Conservation (phyloP, 2,797 vertebrate genomes). For the Gallinago stenura region DNA sequence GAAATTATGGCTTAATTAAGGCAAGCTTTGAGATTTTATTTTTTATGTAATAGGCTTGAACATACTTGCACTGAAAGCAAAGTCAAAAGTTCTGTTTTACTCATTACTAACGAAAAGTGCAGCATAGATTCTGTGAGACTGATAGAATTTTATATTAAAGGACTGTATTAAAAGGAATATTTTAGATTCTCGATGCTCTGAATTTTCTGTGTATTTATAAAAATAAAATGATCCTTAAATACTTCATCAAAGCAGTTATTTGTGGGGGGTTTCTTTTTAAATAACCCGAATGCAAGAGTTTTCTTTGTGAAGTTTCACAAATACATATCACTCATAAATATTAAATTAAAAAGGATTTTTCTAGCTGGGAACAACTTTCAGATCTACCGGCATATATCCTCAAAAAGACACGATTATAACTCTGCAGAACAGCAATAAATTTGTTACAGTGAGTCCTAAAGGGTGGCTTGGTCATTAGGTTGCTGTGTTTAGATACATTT, state of each 20-base stretch:
- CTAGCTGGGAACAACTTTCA: constrained; percentile 43
- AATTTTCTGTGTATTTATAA: constrained; percentile 69
- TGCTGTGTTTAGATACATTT: neutral
- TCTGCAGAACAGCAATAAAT: neutral
- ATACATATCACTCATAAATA: constrained; percentile 54
- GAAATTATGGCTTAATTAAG: constrained; percentile 20
- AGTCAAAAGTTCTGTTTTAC: constrained; percentile 43
- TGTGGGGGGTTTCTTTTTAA: constrained; percentile 38
- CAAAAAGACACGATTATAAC: neutral
- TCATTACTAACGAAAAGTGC: constrained; percentile 52
- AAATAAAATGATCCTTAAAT: constrained; percentile 72
- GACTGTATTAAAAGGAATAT: constrained; percentile 65
- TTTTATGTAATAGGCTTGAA: constrained; percentile 30
- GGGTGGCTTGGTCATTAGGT: constrained; percentile 5
- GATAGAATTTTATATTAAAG: constrained; percentile 72
- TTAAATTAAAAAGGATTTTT: constrained; percentile 61
- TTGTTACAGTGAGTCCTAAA: neutral
- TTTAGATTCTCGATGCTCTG: constrained; percentile 60
- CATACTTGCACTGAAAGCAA: neutral
- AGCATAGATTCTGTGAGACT: neutral
- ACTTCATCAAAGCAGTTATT: constrained; percentile 73
- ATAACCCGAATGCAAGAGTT: constrained; percentile 27
- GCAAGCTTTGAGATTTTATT: neutral
- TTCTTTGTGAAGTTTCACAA: constrained; percentile 61
- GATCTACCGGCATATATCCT: neutral